These are phyloP conservation scores for Chamaetylas fuelleborni DNA, from an alignment of 2,113 vertebrate genomes.

Conservation along the genomic window DNA sequence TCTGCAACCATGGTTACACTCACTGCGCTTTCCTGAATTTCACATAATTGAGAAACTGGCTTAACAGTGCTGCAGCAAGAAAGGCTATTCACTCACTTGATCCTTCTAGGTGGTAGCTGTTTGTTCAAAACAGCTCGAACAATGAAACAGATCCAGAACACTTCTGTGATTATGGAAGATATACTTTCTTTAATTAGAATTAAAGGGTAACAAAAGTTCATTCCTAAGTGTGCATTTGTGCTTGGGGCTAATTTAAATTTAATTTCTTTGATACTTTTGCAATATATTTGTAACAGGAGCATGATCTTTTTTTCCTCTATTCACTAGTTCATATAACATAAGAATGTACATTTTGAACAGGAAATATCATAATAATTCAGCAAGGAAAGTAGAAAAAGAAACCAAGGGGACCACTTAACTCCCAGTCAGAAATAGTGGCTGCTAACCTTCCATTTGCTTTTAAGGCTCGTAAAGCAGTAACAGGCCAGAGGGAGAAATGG, in stretches of 20 bases:
- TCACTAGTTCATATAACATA: neutral
- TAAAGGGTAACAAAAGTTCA: neutral
- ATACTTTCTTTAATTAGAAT: neutral
- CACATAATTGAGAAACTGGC: neutral
- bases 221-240: neutral
- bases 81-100: neutral
- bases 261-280: neutral
- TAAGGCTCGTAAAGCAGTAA: constrained; percentile 10
- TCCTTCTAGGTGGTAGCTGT: neutral
- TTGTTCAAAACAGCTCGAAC: neutral
- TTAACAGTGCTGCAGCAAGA: neutral
- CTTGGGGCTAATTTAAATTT: neutral
- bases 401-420: neutral
- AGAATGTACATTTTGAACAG: neutral
- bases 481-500: neutral
- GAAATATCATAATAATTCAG: constrained; percentile 1
- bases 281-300: neutral
- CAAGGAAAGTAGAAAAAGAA: neutral
- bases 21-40: neutral
- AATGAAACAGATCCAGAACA: neutral
- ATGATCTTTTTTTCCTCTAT: neutral
- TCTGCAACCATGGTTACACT: constrained; percentile 35
- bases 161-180: neutral
- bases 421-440: neutral
- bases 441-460: constrained; percentile 22